Evolutionary conservation across 2,797 vertebrate genomes (phyloP).

Genomic region (Bradypodion pumilum): DNA sequence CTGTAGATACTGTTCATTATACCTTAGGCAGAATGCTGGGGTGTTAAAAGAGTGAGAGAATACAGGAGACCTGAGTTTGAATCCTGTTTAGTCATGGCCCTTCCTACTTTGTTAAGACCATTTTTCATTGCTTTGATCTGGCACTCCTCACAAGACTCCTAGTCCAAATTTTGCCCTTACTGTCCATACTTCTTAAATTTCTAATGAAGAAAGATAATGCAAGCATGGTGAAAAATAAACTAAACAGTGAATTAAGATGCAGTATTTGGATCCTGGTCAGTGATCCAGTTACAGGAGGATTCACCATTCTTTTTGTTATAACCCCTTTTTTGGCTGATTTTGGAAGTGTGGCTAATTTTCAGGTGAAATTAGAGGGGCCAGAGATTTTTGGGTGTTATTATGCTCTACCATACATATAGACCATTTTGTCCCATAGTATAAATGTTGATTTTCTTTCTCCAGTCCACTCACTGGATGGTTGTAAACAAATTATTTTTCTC

Average conservation of each 20-base stretch:
- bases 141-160: neutral
- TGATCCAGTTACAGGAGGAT: neutral
- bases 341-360: neutral
- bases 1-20: too few species aligned
- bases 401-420: too few species aligned
- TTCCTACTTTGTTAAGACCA: neutral
- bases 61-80: too few species aligned
- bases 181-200: neutral
- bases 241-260: neutral
- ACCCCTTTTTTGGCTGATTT: neutral
- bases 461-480: neutral
- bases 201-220: neutral
- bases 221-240: neutral
- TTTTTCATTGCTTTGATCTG: neutral
- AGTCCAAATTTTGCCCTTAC: neutral
- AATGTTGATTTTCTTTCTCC: neutral
- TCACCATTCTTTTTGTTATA: neutral
- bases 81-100: too few species aligned
- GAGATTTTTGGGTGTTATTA: neutral
- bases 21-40: too few species aligned
- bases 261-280: neutral
- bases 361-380: neutral
- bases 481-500: neutral
- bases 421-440: neutral
- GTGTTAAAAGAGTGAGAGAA: too few species aligned